Percentiles rank a stretch among this genome's conserved stretches.
These are phyloP conservation scores for Tribolium castaneum DNA, from an alignment of 1,140 invertebrate species.

Conservation along the genomic window DNA sequence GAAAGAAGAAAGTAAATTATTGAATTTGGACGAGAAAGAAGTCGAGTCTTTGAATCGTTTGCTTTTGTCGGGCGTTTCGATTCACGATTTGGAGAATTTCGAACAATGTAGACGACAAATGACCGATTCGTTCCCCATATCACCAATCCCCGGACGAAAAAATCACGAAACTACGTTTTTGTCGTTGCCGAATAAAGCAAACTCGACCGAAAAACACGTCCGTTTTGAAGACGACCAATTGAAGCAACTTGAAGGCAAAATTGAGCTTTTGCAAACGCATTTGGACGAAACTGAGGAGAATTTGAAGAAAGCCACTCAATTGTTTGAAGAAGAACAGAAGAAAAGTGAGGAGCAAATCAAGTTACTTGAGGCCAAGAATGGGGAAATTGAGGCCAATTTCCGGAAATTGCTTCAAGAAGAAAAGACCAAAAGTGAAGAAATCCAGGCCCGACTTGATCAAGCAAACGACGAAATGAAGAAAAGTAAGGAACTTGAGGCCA, in stretches of 20 bases:
- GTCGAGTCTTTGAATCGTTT: slow-evolving; percentile 58
- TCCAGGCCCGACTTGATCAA: slow-evolving; percentile 64
- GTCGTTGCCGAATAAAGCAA: slow-evolving; percentile 41
- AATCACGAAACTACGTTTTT: slow-evolving; percentile 2
- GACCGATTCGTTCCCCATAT: neutral
- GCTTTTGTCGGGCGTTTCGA: slow-evolving; percentile 59
- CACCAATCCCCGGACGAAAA: slow-evolving; percentile 38
- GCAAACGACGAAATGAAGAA: slow-evolving; percentile 64
- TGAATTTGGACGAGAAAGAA: slow-evolving; percentile 66
- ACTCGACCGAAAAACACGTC: slow-evolving; percentile 59
- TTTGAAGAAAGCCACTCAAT: slow-evolving; percentile 67
- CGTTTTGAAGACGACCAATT: slow-evolving; percentile 60
- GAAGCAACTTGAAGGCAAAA: slow-evolving; percentile 68
- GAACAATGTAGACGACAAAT: neutral
- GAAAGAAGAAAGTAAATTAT: slow-evolving; percentile 65
- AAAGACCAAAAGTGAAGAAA: slow-evolving; percentile 59
- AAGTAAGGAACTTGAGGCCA: slow-evolving; percentile 52
- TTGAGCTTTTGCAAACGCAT: slow-evolving; percentile 67
- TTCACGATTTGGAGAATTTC: slow-evolving; percentile 16
- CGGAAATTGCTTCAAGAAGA: too few species aligned
- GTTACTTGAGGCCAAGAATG: slow-evolving; percentile 70
- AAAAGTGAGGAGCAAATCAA: slow-evolving; percentile 71
- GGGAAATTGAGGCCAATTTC: too few species aligned
- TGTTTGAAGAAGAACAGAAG: slow-evolving; percentile 70
- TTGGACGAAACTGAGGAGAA: slow-evolving; percentile 67